Percentiles rank a stretch among this genome's conserved stretches.
Evolutionary conservation across 2,113 vertebrate genomes (phyloP).

Genomic region (Dromaius novaehollandiae): DNA sequence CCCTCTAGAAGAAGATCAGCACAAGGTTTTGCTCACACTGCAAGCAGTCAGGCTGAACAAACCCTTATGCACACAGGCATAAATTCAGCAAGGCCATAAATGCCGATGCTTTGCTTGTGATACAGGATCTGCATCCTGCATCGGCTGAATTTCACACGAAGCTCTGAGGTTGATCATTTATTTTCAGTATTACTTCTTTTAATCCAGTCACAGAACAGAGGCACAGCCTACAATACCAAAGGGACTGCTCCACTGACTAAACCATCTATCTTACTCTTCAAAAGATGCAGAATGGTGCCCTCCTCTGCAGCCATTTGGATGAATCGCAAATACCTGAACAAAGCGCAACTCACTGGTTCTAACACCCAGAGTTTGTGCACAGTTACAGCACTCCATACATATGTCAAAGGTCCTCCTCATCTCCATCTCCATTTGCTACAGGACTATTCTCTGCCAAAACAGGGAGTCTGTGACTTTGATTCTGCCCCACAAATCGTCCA

Average conservation of each 20-base stretch:
- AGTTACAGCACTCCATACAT: neutral
- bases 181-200: neutral
- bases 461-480: neutral
- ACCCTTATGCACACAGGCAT: neutral
- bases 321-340: neutral
- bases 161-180: neutral
- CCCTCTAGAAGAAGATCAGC: neutral
- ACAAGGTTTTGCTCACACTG: neutral
- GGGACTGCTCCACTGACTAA: neutral
- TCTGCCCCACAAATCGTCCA: neutral
- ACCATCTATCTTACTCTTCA: neutral
- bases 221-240: neutral
- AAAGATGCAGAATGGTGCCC: neutral
- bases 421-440: neutral
- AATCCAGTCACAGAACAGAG: neutral
- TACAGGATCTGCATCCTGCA: neutral
- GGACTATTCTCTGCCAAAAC: neutral
- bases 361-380: neutral
- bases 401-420: neutral
- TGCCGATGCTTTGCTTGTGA: neutral
- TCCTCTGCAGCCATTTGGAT: neutral
- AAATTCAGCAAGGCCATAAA: neutral
- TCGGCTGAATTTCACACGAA: neutral
- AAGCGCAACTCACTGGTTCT: neutral
- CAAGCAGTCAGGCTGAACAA: neutral